Conservation (phyloP, 2,888 invertebrate genomes). For the Ceraclea dissimilis region DNA sequence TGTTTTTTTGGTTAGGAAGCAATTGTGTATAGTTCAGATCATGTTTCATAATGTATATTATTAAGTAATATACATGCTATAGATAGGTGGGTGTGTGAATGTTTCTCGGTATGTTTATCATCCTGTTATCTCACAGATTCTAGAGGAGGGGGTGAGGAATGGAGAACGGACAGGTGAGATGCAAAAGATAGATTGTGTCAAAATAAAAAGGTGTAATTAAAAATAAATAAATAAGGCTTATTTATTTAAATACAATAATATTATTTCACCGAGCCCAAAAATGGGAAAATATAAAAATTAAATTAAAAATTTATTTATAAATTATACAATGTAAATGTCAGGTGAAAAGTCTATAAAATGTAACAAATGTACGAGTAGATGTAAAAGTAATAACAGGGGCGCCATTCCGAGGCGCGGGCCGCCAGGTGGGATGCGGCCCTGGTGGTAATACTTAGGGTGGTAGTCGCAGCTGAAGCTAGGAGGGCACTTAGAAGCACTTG, state of each 20-base stretch:
- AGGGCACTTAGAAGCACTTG: slow-evolving; percentile 59
- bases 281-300: slow-evolving; percentile 50
- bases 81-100: neutral
- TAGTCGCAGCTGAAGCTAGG: slow-evolving; percentile 26
- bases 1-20: too few relatives aligned
- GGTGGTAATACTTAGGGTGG: slow-evolving; percentile 16
- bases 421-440: slow-evolving; percentile 27
- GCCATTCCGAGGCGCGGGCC: slow-evolving; percentile 35
- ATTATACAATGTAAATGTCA: slow-evolving; percentile 52
- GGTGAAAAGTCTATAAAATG: slow-evolving; percentile 51
- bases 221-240: slow-evolving; percentile 54
- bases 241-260: slow-evolving; percentile 47
- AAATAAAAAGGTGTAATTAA: slow-evolving; percentile 47
- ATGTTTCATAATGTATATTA: too few relatives aligned
- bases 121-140: too few relatives aligned
- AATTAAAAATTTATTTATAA: slow-evolving; percentile 47
- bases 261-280: slow-evolving; percentile 49
- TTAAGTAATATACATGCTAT: too few relatives aligned
- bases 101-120: neutral
- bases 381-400: slow-evolving; percentile 31
- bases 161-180: slow-evolving; percentile 4
- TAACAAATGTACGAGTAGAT: slow-evolving; percentile 36
- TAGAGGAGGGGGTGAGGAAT: neutral
- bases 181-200: slow-evolving; percentile 10
- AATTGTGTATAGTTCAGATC: too few relatives aligned